phyloP scores from a whole-genome alignment of 2,888 invertebrate genomes.

The Junonia oenone region DNA sequence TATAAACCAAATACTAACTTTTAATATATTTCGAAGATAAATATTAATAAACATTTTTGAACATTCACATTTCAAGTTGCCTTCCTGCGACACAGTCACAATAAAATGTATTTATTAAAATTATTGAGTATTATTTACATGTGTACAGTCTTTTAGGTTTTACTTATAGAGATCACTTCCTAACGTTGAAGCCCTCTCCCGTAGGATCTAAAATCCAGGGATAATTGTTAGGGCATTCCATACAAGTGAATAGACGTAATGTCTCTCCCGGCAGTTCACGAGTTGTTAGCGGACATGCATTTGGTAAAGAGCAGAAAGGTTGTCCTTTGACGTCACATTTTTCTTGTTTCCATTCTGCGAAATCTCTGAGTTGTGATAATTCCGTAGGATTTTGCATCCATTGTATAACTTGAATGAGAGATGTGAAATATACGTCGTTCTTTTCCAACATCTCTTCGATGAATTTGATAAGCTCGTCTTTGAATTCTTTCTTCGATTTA shows the following conservation, averaged over 20 bases:
- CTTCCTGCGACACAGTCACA: conserved; percentile 42
- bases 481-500: conserved; percentile 95
- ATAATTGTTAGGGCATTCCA: conserved; percentile 97
- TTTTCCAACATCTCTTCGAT: conserved; percentile 94
- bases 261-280: conserved; percentile 95
- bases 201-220: conserved; percentile 97
- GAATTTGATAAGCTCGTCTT: conserved; percentile 93
- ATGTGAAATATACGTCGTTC: conserved; percentile 96
- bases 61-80: conserved; percentile 35
- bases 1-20: conserved; percentile 33
- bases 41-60: conserved; percentile 20
- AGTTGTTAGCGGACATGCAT: conserved; percentile 93
- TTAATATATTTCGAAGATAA: conserved; percentile 21
- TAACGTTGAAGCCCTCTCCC: conserved; percentile 93
- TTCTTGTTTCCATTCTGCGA: conserved; percentile 95
- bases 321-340: conserved; percentile 96
- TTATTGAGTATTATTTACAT: conserved; percentile 79
- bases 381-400: conserved; percentile 98
- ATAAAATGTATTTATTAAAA: conserved; percentile 55
- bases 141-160: conserved; percentile 75
- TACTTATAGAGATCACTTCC: conserved; percentile 82
- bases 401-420: conserved; percentile 93
- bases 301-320: conserved; percentile 94
- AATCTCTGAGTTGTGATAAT: conserved; percentile 90
- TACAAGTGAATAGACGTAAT: conserved; percentile 94